Evolutionary conservation across 2,888 invertebrate genomes (phyloP).

Genomic region (Autographa gamma): DNA sequence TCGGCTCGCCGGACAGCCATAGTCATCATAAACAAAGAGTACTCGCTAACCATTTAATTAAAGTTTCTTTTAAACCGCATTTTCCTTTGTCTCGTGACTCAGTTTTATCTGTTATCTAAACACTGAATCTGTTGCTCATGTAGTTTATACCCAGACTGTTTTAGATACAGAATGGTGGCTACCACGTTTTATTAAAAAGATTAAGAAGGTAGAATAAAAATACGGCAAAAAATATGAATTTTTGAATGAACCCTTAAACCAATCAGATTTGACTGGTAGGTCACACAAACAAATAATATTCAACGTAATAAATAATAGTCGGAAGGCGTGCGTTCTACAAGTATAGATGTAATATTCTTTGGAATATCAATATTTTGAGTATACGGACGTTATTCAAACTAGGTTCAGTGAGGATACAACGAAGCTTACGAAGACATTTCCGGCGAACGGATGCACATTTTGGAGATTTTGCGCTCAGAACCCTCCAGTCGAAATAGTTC

Average conservation of each 20-base stretch:
- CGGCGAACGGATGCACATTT: slow-evolving; percentile 82
- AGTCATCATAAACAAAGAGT: slow-evolving; percentile 67
- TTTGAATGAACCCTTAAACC: no score
- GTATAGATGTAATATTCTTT: slow-evolving; percentile 44
- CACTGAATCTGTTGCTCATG: slow-evolving; percentile 60
- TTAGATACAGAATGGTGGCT: slow-evolving; percentile 31
- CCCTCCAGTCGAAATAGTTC: slow-evolving; percentile 75
- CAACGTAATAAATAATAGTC: neutral
- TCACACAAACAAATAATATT: neutral
- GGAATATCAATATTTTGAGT: slow-evolving; percentile 59
- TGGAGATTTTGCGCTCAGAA: slow-evolving; percentile 80
- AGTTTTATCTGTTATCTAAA: slow-evolving; percentile 73
- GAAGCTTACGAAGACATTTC: slow-evolving; percentile 81
- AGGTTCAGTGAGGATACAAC: slow-evolving; percentile 74
- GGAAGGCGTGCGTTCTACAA: slow-evolving; percentile 11
- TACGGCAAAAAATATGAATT: neutral
- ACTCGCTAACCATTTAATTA: slow-evolving; percentile 76
- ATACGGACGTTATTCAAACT: slow-evolving; percentile 75
- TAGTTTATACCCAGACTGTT: slow-evolving; percentile 45
- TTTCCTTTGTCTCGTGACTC: slow-evolving; percentile 69
- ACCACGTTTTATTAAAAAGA: slow-evolving; percentile 10
- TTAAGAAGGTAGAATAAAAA: neutral
- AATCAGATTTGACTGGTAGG: no score
- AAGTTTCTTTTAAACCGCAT: slow-evolving; percentile 77
- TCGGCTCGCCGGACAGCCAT: slow-evolving; percentile 54